Evolutionary conservation across 1,140 invertebrate genomes (phyloP).

Genomic region (Penaeus vannamei): DNA sequence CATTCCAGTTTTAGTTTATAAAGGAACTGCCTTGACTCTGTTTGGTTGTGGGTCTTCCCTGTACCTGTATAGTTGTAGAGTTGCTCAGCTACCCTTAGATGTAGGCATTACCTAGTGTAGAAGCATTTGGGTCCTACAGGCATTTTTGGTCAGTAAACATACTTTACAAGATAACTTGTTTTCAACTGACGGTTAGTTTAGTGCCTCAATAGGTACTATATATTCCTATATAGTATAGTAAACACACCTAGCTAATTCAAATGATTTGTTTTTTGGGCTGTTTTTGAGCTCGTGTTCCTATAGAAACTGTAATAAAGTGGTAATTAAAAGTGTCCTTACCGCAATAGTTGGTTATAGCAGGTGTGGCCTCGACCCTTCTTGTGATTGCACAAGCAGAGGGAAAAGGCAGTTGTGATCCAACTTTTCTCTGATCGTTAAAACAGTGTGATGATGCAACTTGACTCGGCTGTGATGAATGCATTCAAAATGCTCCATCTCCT

Average conservation of each 20-base stretch:
- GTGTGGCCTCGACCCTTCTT: background rate
- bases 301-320: constrained; percentile 36
- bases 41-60: constrained; percentile 54
- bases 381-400: background rate
- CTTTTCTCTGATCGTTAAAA: constrained; percentile 5
- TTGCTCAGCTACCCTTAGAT: constrained; percentile 58
- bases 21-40: constrained; percentile 35
- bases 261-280: constrained; percentile 28
- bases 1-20: background rate
- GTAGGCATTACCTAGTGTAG: constrained; percentile 34
- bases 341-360: constrained; percentile 24
- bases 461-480: constrained; percentile 58
- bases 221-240: background rate
- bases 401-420: constrained; percentile 5
- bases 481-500: constrained; percentile 54
- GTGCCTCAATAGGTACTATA: constrained; percentile 29
- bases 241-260: constrained; percentile 28
- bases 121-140: constrained; percentile 34
- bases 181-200: constrained; percentile 35
- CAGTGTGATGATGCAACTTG: constrained; percentile 56
- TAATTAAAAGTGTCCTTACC: constrained; percentile 33
- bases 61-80: constrained; percentile 40
- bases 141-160: constrained; percentile 56
- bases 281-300: constrained; percentile 48
- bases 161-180: constrained; percentile 12